Percentiles rank a stretch among this genome's conserved stretches.
phyloP scores from a whole-genome alignment of 2,888 invertebrate genomes.

The Allolobophora icterica region DNA sequence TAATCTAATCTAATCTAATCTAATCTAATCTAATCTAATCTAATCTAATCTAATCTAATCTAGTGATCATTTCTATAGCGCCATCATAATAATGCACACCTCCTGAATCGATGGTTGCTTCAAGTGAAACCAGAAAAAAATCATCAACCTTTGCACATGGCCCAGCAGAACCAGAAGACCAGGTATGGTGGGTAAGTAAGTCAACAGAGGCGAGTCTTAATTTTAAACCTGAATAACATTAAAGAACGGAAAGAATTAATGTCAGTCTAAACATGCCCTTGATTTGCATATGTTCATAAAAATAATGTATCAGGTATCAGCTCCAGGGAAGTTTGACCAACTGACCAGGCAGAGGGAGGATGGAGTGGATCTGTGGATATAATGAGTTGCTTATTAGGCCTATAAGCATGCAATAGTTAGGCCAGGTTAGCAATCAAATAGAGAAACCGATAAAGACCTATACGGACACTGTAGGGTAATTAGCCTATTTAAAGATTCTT shows the following conservation, averaged over 20 bases:
- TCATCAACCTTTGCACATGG: neutral
- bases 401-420: too few species aligned
- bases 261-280: neutral
- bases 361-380: too few species aligned
- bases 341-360: too few species aligned
- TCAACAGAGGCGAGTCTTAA: neutral
- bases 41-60: neutral
- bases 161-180: neutral
- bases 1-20: too few species aligned
- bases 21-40: too few species aligned
- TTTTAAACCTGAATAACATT: neutral
- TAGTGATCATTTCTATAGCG: neutral
- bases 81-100: neutral
- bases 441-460: too few species aligned
- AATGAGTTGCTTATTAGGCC: too few species aligned
- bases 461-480: too few species aligned
- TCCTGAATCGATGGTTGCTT: neutral
- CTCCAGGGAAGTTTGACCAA: too few species aligned
- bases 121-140: neutral
- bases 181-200: neutral
- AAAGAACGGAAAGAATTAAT: neutral
- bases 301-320: too few species aligned
- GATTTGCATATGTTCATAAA: neutral
- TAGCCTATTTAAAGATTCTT: too few species aligned
- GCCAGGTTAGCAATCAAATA: too few species aligned